A percentile compares a stretch with the other conserved stretches of the same genome.
Conservation (phyloP, 2,113 vertebrate genomes). For the Ibidorhyncha struthersii region DNA sequence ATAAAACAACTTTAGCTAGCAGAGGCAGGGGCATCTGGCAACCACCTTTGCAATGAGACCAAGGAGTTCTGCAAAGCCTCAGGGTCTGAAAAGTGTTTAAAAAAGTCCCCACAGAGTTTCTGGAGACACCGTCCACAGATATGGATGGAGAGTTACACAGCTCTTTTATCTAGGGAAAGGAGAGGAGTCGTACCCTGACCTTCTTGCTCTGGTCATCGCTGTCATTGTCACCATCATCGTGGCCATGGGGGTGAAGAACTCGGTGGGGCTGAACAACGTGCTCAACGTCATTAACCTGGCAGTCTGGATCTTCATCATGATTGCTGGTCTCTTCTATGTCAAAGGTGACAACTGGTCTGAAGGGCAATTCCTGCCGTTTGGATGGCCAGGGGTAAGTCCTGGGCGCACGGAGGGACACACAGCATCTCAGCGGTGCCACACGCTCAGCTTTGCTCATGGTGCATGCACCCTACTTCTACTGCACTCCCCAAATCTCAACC, state of each 20-base stretch:
- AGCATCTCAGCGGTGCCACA: background rate
- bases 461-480: background rate
- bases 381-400: slow-evolving; percentile 95
- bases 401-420: accelerated
- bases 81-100: background rate
- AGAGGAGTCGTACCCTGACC: slow-evolving; percentile 94
- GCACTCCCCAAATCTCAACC: background rate
- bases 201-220: slow-evolving; percentile 90
- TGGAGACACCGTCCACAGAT: background rate
- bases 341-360: slow-evolving; percentile 88
- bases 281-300: slow-evolving; percentile 91
- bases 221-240: slow-evolving; percentile 89
- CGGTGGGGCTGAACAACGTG: slow-evolving; percentile 93
- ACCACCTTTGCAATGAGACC: background rate
- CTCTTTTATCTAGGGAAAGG: slow-evolving; percentile 83
- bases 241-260: slow-evolving; percentile 91
- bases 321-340: slow-evolving; percentile 91
- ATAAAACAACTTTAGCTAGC: background rate
- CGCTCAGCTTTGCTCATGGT: background rate
- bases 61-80: background rate
- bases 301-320: slow-evolving; percentile 94
- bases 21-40: background rate
- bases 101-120: background rate
- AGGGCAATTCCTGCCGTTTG: slow-evolving; percentile 90
- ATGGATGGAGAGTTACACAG: background rate